Evolutionary conservation across 2,888 invertebrate genomes (phyloP).

Genomic region (Phyllotreta striolata): DNA sequence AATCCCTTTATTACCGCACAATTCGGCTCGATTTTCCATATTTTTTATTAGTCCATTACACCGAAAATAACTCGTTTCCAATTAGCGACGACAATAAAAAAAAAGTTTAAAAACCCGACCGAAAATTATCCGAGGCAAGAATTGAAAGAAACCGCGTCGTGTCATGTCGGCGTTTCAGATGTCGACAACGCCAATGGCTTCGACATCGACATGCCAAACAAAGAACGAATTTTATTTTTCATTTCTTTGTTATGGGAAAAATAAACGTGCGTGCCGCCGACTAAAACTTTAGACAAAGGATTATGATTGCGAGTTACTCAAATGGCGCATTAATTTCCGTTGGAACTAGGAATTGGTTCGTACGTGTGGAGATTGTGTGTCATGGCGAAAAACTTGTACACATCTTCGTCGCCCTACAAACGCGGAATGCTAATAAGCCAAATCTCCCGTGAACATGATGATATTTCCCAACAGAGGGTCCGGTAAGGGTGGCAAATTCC

Average conservation of each 20-base stretch:
- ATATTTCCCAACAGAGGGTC: constrained; percentile 28
- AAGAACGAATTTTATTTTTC: constrained; percentile 28
- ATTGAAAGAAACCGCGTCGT: constrained; percentile 32
- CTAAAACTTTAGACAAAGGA: no score
- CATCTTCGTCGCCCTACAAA: constrained; percentile 20
- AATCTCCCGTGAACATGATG: constrained; percentile 20
- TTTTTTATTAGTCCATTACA: constrained; percentile 29
- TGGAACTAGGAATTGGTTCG: no score
- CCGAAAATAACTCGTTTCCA: constrained; percentile 33
- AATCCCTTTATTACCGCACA: constrained; percentile 22
- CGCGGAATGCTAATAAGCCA: constrained; percentile 19
- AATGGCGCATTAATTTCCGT: no score
- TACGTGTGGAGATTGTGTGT: no score
- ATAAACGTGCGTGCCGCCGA: no score
- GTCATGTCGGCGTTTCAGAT: constrained; percentile 33
- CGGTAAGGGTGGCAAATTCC: constrained; percentile 33
- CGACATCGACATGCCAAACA: constrained; percentile 35
- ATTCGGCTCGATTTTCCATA: constrained; percentile 15
- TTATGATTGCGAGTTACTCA: no score
- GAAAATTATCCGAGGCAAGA: constrained; percentile 29
- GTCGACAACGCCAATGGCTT: constrained; percentile 24
- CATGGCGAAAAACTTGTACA: background rate
- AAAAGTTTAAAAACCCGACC: constrained; percentile 25
- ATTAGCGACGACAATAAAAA: constrained; percentile 29
- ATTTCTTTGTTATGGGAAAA: constrained; percentile 7